A percentile compares a stretch with the other conserved stretches of the same genome.
These are phyloP conservation scores for Lynx canadensis DNA, from an alignment of 2,113 vertebrate genomes.

Conservation along the genomic window DNA sequence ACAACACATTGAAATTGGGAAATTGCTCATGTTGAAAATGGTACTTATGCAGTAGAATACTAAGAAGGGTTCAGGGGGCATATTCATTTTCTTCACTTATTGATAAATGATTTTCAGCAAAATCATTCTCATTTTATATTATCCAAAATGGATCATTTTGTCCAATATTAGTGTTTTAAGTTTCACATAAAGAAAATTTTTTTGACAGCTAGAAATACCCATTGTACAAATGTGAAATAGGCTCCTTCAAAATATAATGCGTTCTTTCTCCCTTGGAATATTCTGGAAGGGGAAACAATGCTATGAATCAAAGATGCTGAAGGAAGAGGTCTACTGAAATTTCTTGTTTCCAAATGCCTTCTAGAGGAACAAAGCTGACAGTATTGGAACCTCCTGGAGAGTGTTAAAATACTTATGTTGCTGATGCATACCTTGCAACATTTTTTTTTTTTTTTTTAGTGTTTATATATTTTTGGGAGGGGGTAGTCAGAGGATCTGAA, in stretches of 20 bases:
- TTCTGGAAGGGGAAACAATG: neutral
- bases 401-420: neutral
- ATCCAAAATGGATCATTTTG: neutral
- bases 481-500: too few species aligned
- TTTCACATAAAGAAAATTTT: neutral
- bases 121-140: neutral
- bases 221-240: neutral
- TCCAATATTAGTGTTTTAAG: neutral
- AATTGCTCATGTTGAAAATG: neutral
- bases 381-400: neutral
- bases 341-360: neutral
- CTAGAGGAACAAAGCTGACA: neutral
- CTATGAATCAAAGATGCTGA: neutral
- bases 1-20: neutral
- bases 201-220: neutral
- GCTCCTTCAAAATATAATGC: neutral
- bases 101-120: conserved; percentile 1
- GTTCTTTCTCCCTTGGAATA: neutral
- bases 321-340: neutral
- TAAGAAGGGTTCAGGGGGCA: neutral
- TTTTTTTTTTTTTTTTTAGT: neutral
- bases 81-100: neutral
- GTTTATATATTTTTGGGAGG: too few species aligned
- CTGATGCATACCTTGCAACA: neutral
- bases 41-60: neutral